phyloP scores from a whole-genome alignment of 2,797 vertebrate genomes.

The Phalanger gymnotis region DNA sequence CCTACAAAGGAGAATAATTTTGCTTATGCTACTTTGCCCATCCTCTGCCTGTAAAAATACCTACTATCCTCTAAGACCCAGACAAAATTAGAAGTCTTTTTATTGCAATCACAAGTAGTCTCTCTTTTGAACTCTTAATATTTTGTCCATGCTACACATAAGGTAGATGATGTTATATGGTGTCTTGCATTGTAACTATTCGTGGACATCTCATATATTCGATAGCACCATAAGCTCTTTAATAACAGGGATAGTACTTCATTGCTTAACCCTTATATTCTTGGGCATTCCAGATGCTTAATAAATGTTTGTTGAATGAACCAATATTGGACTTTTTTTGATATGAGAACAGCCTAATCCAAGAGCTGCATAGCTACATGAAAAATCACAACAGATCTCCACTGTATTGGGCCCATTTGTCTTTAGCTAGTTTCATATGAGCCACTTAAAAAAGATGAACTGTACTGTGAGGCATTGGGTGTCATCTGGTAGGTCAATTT shows the following conservation, averaged over 20 bases:
- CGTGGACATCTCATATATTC: neutral
- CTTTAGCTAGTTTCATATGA: neutral
- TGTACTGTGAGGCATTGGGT: neutral
- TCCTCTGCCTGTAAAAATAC: neutral
- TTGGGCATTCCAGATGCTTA: constrained; percentile 1
- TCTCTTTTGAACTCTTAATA: neutral
- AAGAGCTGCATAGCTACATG: neutral
- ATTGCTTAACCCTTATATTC: neutral
- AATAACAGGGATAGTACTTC: neutral
- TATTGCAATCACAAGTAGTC: neutral
- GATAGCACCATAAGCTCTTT: neutral
- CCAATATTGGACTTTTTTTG: neutral
- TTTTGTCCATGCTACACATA: neutral
- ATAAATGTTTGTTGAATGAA: constrained; percentile 19
- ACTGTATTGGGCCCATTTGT: neutral
- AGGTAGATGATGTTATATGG: neutral
- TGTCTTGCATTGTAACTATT: neutral
- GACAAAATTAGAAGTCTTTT: neutral
- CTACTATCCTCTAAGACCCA: neutral
- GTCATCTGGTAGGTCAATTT: constrained; percentile 7
- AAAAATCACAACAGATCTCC: neutral
- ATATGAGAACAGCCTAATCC: neutral
- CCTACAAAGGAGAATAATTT: neutral
- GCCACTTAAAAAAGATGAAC: neutral
- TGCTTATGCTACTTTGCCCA: neutral